phyloP scores from a whole-genome alignment of 1,140 invertebrate genomes.

The Sinonovacula constricta region DNA sequence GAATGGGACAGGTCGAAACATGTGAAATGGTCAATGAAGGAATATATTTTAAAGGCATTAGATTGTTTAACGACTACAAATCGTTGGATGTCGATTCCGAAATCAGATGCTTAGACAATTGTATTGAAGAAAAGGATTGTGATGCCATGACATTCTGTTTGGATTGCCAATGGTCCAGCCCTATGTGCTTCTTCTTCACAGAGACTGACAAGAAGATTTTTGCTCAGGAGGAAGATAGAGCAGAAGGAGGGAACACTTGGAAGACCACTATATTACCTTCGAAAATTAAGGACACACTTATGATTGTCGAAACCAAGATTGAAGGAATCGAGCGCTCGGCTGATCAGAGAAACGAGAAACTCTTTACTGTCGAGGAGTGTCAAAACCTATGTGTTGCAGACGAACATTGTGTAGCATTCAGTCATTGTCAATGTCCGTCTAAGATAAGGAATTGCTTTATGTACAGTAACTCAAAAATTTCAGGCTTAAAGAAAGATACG shows the following conservation, averaged over 20 bases:
- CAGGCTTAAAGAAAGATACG: background rate
- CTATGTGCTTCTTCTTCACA: background rate
- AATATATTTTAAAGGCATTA: conserved; percentile 11
- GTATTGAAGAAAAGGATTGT: conserved; percentile 2
- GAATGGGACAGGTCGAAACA: conserved; percentile 19
- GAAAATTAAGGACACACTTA: conserved; percentile 2
- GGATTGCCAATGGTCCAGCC: background rate
- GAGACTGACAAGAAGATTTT: too few species aligned
- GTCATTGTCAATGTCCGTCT: background rate
- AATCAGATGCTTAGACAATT: conserved; percentile 2
- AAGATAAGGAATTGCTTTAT: conserved; percentile 7
- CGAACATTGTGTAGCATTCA: conserved; percentile 10
- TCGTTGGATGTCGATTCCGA: background rate
- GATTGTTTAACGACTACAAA: background rate
- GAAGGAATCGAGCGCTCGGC: background rate
- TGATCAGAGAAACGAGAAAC: conserved; percentile 1
- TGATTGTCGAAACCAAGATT: background rate
- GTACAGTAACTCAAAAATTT: conserved; percentile 9
- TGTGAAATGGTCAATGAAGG: conserved; percentile 14
- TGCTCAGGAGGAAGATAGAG: too few species aligned
- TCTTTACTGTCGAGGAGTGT: background rate
- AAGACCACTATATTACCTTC: background rate
- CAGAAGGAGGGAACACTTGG: background rate
- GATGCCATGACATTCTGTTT: conserved; percentile 17
- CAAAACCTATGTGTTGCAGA: conserved; percentile 1